Evolutionary conservation across 2,797 vertebrate species (phyloP).

Genomic region (Sebastes flavidus): DNA sequence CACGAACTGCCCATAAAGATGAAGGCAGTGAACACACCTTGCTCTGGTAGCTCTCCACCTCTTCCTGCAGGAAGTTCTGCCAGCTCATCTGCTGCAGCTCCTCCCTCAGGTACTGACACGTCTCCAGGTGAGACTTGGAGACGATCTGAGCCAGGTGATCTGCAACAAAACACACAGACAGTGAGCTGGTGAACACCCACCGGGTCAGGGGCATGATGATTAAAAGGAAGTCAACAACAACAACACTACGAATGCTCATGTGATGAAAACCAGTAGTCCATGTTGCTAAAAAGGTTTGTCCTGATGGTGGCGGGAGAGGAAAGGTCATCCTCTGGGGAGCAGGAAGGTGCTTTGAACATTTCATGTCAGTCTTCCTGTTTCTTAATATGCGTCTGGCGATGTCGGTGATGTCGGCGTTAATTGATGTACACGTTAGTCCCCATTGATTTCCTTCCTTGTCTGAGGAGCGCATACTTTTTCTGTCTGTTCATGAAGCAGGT

Average conservation of each 20-base stretch:
- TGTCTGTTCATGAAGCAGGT: too few species aligned
- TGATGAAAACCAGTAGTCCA: neutral
- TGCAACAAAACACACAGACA: conserved; percentile 50
- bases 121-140: conserved; percentile 94
- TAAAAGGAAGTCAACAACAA: too few species aligned
- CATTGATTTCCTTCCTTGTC: too few species aligned
- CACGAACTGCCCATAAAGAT: neutral
- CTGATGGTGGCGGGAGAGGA: neutral
- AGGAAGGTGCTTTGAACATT: too few species aligned
- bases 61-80: conserved; percentile 90
- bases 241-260: too few species aligned
- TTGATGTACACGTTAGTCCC: too few species aligned
- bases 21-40: conserved; percentile 81
- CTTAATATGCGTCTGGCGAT: too few species aligned
- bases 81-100: conserved; percentile 93
- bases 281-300: neutral
- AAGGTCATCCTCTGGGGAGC: too few species aligned
- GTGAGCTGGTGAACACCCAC: neutral
- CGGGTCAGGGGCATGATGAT: neutral
- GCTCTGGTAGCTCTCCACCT: conserved; percentile 91
- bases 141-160: conserved; percentile 93
- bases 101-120: conserved; percentile 93
- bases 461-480: too few species aligned
- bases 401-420: too few species aligned
- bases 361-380: too few species aligned